phyloP scores from a whole-genome alignment of 2,888 invertebrate genomes.

The Diaprepes abbreviatus region DNA sequence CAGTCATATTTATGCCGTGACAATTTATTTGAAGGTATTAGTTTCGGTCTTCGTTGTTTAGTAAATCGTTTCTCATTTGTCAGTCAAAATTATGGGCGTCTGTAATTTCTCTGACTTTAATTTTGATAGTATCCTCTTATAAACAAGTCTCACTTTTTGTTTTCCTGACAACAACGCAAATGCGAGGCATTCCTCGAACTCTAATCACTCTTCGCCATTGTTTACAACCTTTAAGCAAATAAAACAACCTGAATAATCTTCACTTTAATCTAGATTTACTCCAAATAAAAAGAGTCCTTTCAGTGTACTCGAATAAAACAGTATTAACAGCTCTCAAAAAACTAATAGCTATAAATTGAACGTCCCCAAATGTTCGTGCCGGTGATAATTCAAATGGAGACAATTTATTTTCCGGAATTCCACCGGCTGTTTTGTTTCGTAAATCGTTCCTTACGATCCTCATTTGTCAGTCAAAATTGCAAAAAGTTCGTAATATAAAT shows the following conservation, averaged over 20 bases:
- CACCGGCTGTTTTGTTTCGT: background rate
- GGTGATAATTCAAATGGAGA: background rate
- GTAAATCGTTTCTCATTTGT: conserved; percentile 1
- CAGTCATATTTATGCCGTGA: background rate
- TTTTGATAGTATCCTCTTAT: too few relatives aligned
- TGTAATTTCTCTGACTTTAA: too few relatives aligned
- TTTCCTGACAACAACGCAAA: too few relatives aligned
- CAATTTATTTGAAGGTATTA: background rate
- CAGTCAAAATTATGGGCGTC: conserved; percentile 9
- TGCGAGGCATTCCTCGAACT: too few relatives aligned
- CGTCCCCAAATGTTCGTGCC: background rate
- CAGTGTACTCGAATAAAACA: background rate
- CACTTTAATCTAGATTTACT: background rate
- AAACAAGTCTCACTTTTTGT: too few relatives aligned
- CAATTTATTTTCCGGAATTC: background rate
- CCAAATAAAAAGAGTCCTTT: background rate
- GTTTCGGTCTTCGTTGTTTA: background rate
- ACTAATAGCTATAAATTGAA: background rate
- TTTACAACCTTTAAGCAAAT: too few relatives aligned
- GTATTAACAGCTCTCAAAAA: background rate
- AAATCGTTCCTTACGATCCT: background rate
- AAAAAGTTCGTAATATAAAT: background rate
- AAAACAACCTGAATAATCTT: too few relatives aligned
- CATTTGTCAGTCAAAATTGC: background rate
- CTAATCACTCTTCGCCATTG: too few relatives aligned